These are phyloP conservation scores for Acanthochromis polyacanthus DNA, from an alignment of 2,113 vertebrate genomes.

Conservation along the genomic window DNA sequence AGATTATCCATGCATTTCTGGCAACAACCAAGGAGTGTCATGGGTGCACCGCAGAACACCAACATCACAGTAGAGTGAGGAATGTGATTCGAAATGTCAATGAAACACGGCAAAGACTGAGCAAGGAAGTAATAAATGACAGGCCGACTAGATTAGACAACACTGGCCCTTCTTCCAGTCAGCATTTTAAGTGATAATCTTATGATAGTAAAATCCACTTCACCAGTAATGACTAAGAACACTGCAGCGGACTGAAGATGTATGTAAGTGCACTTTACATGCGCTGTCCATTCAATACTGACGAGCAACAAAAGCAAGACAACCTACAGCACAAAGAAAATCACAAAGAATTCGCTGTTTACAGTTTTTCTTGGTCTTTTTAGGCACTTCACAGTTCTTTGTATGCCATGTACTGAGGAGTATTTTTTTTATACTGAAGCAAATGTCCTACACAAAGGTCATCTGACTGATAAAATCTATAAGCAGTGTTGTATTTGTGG, in stretches of 20 bases:
- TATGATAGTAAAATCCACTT: slow-evolving; percentile 39
- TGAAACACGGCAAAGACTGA: background rate
- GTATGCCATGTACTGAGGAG: background rate
- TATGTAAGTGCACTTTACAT: slow-evolving; percentile 38
- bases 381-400: background rate
- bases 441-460: background rate
- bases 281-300: slow-evolving; percentile 14
- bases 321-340: background rate
- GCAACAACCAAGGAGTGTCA: background rate
- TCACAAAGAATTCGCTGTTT: background rate
- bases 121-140: background rate
- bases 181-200: slow-evolving; percentile 26
- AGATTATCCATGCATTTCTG: background rate
- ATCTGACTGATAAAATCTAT: slow-evolving; percentile 46
- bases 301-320: background rate
- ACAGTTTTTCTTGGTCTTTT: background rate
- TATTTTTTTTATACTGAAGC: background rate
- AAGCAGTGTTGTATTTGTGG: slow-evolving; percentile 24
- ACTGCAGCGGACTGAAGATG: slow-evolving; percentile 43
- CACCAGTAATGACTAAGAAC: slow-evolving; percentile 33
- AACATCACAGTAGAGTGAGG: background rate
- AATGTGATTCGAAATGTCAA: background rate
- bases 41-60: background rate
- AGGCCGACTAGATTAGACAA: slow-evolving; percentile 40
- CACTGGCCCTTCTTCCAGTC: slow-evolving; percentile 16